Percentiles rank a stretch among this genome's conserved stretches.
Evolutionary conservation across 2,113 vertebrate genomes (phyloP).

Genomic region (Poeciliopsis prolifica): DNA sequence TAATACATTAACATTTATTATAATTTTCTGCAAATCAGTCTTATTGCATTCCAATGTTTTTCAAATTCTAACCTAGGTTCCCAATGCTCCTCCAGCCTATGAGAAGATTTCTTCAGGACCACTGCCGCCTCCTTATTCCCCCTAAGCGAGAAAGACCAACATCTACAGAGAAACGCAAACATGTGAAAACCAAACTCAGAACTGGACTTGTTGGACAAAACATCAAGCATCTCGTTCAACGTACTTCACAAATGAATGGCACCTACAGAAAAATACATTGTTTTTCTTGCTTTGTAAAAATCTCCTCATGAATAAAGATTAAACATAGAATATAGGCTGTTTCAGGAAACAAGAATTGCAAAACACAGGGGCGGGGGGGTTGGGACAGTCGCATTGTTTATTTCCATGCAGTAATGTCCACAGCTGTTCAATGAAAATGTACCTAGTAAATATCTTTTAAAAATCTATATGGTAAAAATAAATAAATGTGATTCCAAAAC

Average conservation of each 20-base stretch:
- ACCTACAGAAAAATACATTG: background rate
- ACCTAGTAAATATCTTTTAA: constrained; percentile 83
- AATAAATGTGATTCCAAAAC: constrained; percentile 83
- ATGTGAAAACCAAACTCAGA: constrained; percentile 20
- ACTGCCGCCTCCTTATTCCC: constrained; percentile 89
- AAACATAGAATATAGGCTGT: constrained; percentile 23
- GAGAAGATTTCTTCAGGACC: constrained; percentile 85
- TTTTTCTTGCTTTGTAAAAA: constrained; percentile 33
- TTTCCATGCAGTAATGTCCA: constrained; percentile 88
- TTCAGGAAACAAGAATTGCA: constrained; percentile 40
- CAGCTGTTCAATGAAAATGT: constrained; percentile 88
- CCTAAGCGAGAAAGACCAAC: constrained; percentile 70
- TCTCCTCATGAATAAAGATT: constrained; percentile 13
- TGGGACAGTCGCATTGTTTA: constrained; percentile 74
- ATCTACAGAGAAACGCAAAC: constrained; percentile 23
- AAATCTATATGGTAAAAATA: constrained; percentile 96
- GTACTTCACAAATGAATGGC: constrained; percentile 3
- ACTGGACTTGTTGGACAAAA: constrained; percentile 21
- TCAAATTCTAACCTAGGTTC: constrained; percentile 76
- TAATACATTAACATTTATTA: background rate
- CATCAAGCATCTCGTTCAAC: constrained; percentile 6
- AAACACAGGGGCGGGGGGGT: background rate
- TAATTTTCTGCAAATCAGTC: background rate
- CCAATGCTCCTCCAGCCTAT: constrained; percentile 92
- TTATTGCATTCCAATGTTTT: background rate